phyloP scores from a whole-genome alignment of 2,113 vertebrate genomes.

The Ranitomeya imitator region DNA sequence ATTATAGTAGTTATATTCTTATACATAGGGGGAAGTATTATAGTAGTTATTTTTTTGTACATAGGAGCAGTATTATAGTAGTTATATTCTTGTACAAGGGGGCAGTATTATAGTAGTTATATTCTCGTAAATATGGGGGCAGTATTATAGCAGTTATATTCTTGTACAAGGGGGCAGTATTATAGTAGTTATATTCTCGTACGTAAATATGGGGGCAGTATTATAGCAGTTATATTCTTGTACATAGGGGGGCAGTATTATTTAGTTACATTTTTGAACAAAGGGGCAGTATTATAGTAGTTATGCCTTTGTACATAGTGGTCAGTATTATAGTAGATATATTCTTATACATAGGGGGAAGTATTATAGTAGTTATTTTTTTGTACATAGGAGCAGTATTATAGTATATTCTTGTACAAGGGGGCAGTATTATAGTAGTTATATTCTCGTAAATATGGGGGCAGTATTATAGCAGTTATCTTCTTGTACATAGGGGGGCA shows the following conservation, averaged over 20 bases:
- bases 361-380: neutral
- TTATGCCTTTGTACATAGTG: neutral
- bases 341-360: neutral
- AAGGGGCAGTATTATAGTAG: neutral
- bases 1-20: neutral
- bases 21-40: too few species aligned
- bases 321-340: neutral
- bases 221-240: neutral
- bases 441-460: constrained; percentile 1
- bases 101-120: neutral
- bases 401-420: neutral
- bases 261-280: neutral
- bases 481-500: neutral
- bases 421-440: constrained; percentile 4
- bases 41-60: too few species aligned
- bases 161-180: neutral
- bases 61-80: neutral
- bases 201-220: neutral
- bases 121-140: neutral
- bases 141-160: too few species aligned
- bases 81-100: neutral
- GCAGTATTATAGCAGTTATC: neutral
- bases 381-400: neutral
- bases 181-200: neutral
- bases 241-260: neutral